Base-by-base conservation (phyloP, 2,113 vertebrate species). In the Neogobius melanostomus region DNA sequence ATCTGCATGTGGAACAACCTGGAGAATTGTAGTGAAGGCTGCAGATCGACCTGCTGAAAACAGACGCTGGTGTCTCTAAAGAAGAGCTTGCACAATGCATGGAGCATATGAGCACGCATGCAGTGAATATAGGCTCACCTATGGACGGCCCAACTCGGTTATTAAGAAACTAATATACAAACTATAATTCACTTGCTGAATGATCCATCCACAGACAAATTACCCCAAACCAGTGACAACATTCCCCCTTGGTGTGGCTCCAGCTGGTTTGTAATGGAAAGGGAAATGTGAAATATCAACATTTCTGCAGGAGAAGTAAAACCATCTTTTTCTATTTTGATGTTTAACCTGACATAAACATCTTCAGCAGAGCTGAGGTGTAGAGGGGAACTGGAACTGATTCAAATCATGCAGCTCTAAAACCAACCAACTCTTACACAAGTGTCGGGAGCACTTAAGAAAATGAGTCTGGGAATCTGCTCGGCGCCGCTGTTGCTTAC, bases 401-500 rank as follows among this genome's bases (percentile, higher is more conserved):
- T 66, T 71, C 7, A 68, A 59, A 75, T 61, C 15, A 47, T 60
- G 52, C 42, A 66, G 44, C 68, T 11, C 7, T 49, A 74, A 83
- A 78, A 74, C n/a, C 64, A 80, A 79, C 77, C 52, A 73, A 76
- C 71, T 67, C 72, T 74, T 9, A 69, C 4, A 71, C 56, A 82
- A 66, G 7, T 49, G 50, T 73, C 74, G 21, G 71, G 59, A 66
- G 61, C 69, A 76, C 68, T 82, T 48, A 57, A 65, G 42, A 54
- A 77, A 85, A 80, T 60, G 12, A 80, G 64, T 65, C 45, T 16
- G 49, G 79, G 69, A 66, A 84, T 16, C 42, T 72, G 51, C 48
- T 84, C 53, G 66, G 73, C 78, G 69, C 72, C 63, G 71, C 11
- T 67, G 56, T 47, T 1, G 5, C 64, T 69, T 57, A 36, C 21